Conservation (phyloP, 2,797 vertebrate genomes). For the Ibycter americanus region DNA sequence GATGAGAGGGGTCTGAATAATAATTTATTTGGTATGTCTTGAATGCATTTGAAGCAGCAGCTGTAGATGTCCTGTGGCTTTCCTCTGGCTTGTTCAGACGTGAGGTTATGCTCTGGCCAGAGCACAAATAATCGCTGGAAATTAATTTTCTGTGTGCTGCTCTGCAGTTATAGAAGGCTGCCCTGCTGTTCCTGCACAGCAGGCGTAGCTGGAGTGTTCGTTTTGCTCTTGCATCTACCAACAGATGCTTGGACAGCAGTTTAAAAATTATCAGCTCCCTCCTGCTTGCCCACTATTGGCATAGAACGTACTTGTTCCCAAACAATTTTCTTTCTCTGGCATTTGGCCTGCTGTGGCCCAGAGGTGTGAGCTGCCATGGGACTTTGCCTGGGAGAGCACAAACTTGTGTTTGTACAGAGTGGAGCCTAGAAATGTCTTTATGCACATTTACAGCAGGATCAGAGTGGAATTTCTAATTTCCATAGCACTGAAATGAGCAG, state of each 20-base stretch:
- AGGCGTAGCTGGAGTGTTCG: neutral
- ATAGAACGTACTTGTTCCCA: neutral
- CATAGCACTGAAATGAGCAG: neutral
- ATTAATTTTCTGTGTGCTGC: slow-evolving; percentile 10
- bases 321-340: neutral
- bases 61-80: neutral
- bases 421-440: neutral
- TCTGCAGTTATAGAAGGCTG: neutral
- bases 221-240: neutral
- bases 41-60: neutral
- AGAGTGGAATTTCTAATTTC: neutral
- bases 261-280: neutral
- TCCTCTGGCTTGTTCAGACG: neutral
- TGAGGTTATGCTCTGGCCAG: neutral
- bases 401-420: neutral
- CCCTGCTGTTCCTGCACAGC: neutral
- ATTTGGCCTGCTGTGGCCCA: neutral
- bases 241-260: slow-evolving; percentile 23
- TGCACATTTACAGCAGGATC: neutral
- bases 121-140: neutral
- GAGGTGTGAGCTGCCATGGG: neutral
- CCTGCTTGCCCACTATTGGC: neutral
- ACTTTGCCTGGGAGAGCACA: neutral
- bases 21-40: neutral
- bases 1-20: neutral